Conservation (phyloP, 1,140 invertebrate species). For the Drosophila subpulchrella region DNA sequence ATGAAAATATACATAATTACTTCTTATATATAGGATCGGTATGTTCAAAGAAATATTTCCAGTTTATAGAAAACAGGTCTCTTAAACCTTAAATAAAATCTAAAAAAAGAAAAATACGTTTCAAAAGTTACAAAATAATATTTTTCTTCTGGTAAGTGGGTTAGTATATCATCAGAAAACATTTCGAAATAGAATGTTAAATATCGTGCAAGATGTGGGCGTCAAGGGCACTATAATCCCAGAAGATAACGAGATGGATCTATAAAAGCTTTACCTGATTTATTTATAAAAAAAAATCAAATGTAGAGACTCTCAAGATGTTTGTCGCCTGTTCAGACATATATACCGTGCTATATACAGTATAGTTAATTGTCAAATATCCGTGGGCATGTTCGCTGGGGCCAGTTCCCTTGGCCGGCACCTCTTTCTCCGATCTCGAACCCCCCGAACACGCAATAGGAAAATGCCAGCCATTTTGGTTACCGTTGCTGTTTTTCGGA, state of each 20-base stretch:
- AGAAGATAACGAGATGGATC: background rate
- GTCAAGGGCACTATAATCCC: background rate
- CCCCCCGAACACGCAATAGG: conserved; percentile 32
- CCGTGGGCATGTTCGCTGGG: conserved; percentile 23
- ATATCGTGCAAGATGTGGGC: background rate
- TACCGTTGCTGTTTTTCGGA: background rate
- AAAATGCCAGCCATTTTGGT: conserved; percentile 41
- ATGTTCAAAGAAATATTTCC: too few relatives aligned
- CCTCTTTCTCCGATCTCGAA: conserved; percentile 10
- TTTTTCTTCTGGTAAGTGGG: background rate
- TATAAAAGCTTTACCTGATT: background rate
- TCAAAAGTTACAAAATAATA: background rate
- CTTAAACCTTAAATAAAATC: too few relatives aligned
- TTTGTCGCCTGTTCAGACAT: conserved; percentile 32
- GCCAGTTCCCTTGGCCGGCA: conserved; percentile 18
- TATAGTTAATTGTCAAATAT: conserved; percentile 43
- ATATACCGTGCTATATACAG: conserved; percentile 2
- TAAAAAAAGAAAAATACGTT: too few relatives aligned
- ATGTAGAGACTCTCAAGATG: background rate
- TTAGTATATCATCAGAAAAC: background rate
- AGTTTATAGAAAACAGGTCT: too few relatives aligned
- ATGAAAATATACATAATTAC: too few relatives aligned
- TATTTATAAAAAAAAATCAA: background rate
- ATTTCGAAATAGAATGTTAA: background rate
- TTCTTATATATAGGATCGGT: too few relatives aligned